Base-by-base conservation (phyloP, 2,113 vertebrate genomes). In the Turnix velox region DNA sequence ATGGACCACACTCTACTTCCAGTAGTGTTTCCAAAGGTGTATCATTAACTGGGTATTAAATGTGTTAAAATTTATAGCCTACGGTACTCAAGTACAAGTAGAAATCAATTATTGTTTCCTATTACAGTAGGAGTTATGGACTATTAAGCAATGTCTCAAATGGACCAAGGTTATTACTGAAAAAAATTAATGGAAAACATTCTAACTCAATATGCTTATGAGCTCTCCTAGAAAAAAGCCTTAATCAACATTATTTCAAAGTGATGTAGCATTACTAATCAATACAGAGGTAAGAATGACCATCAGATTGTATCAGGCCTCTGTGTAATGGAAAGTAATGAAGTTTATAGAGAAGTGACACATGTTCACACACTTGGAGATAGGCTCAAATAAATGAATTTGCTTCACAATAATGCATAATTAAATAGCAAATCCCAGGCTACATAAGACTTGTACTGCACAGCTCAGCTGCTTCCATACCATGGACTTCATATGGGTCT, bases 61-160 rank as follows among this genome's bases (percentile, higher is more conserved):
- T 40, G 27, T 90, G 31, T 75, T 91, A 61, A 88, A 88, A 95
- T 91, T 92, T 92, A 90, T 78, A 76, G 58, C 75, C 72, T 79
- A 58, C 48, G 39, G 45, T 89, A 66, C 65, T 76, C 87, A 79
- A 78, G 73, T 81, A 87, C 81, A 89, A 92, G 88, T 27, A 94
- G 92, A 96, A 93, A 96, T 95, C 79, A 88, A 88, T 97, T 95
- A 92, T 87, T 94, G 77, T 89, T 94, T 84, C 87, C 79, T 91
- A 77, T 87, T 92, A 94, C 80, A 80, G 82, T 7, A 88, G 82
- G 52, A 95, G 76, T 82, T 96, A 94, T 52, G 82, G 94, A 86
- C 91, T 97, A 87, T 96, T 95, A 95, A 96, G 55, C 87, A 91
- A 80, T 45, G 55, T 84, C 76, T 94, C 82, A 90, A 92, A 84